Base-by-base conservation (phyloP, 2,113 vertebrate species). In the Ptychochromis oligacanthus region DNA sequence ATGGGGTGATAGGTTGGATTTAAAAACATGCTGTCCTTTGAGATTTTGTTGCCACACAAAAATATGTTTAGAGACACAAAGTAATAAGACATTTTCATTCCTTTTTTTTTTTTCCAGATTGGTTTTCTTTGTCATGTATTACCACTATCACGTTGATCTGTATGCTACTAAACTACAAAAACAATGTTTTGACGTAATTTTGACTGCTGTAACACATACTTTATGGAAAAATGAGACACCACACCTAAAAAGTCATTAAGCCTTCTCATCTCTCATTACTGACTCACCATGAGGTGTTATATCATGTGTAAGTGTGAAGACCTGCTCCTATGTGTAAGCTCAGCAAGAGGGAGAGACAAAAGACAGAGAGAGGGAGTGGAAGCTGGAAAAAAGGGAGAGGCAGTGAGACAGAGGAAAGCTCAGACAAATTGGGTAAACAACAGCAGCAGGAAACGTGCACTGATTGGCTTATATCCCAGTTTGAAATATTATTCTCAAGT, bases 301-400 rank as follows among this genome's bases (percentile, higher is more conserved):
- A 75, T 76, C 77, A 76, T 26, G 83, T 85, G 79, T 78, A 81
- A 79, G 84, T 85, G 89, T 80, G 86, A 92, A 85, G 84, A 91
- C 87, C 79, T 89, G 84, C 80, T 56, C 65, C 65, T 36, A 7
- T 40, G 79, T 40, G 85, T 18, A 79, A 81, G 62, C 46, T 72
- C 10, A 7, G 34, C 22, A 1, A 62, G 46, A 65, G 36, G n/a
- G 52, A 43, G 70, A 86, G 49, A 85, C 79, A 81, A 84, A 87
- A 40, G 79, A 87, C n/a, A 28, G 56, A 34, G 55, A 12, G 60
- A 79, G 80, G 80, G 83, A 80, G 85, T 78, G 88, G 78, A 82
- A 38, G 72, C 24, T n/a, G 15, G 67, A 55, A 64, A n/a, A 74
- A 64, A 67, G 87, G 85, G 93, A 61, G 76, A 79, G 82, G 70